Evolutionary conservation across 2,888 invertebrate genomes (phyloP).

Genomic region (Noctua fimbriata): DNA sequence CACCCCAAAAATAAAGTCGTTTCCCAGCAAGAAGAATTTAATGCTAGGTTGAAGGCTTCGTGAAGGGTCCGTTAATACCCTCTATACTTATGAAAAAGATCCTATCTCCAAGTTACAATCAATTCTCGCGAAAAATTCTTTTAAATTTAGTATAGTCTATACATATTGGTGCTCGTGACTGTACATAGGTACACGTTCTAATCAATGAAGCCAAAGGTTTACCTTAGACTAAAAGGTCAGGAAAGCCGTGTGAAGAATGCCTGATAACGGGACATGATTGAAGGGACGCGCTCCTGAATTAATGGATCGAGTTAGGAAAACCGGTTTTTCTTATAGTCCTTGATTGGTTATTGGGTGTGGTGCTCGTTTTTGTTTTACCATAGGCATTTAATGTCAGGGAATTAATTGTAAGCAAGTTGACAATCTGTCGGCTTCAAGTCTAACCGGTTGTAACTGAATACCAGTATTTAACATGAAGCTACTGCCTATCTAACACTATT

Average conservation of each 20-base stretch:
- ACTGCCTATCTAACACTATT: no score
- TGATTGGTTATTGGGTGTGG: conserved; percentile 9
- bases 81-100: no score
- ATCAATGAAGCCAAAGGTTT: conserved; percentile 28
- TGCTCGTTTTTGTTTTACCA: no score
- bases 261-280: conserved; percentile 53
- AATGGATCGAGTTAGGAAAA: conserved; percentile 30
- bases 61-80: no score
- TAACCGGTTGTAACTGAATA: no score
- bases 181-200: conserved; percentile 9
- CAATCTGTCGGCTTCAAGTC: no score
- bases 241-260: conserved; percentile 37
- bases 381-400: neutral
- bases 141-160: neutral
- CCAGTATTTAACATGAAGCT: no score
- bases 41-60: no score
- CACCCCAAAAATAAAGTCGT: no score
- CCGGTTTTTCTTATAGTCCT: neutral
- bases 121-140: no score
- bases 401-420: neutral
- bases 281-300: conserved; percentile 48
- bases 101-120: no score
- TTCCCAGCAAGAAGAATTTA: no score
- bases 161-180: neutral
- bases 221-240: conserved; percentile 41